phyloP scores from a whole-genome alignment of 2,113 vertebrate genomes.

The Melanerpes formicivorus region DNA sequence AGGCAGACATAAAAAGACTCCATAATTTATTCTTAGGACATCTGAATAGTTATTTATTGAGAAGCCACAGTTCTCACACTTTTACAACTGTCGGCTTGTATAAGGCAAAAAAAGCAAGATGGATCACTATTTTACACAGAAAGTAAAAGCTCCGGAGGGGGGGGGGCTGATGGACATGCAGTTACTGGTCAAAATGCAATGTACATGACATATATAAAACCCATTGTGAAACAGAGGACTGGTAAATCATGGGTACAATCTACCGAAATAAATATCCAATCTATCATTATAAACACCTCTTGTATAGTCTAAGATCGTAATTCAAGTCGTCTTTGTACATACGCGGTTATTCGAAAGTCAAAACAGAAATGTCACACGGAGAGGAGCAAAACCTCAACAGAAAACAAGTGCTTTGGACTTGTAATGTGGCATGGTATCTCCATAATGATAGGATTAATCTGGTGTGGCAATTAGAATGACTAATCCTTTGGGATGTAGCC shows the following conservation, averaged over 20 bases:
- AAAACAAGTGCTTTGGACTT: constrained; percentile 74
- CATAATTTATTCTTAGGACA: constrained; percentile 70
- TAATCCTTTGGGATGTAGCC: constrained; percentile 64
- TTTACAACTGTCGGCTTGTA: constrained; percentile 94
- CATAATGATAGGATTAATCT: constrained; percentile 57
- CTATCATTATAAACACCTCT: constrained; percentile 88
- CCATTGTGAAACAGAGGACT: constrained; percentile 84
- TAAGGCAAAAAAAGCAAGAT: constrained; percentile 90
- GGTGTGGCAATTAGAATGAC: constrained; percentile 62
- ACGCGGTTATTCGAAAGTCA: constrained; percentile 77
- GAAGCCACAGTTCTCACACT: constrained; percentile 91
- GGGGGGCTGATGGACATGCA: constrained; percentile 82
- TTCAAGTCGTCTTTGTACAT: constrained; percentile 83
- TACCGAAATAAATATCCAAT: constrained; percentile 80
- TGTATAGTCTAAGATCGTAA: constrained; percentile 81
- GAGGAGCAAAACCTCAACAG: constrained; percentile 74
- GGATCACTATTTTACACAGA: constrained; percentile 86
- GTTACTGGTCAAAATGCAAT: constrained; percentile 87
- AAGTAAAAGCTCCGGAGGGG: constrained; percentile 80
- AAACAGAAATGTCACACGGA: constrained; percentile 79
- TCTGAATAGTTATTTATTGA: constrained; percentile 90
- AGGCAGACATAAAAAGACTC: constrained; percentile 73
- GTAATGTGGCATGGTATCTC: constrained; percentile 67
- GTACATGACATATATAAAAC: constrained; percentile 92
- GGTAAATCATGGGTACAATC: constrained; percentile 87